Evolutionary conservation across 2,113 vertebrate genomes (phyloP).

Genomic region (Channa maculata): DNA sequence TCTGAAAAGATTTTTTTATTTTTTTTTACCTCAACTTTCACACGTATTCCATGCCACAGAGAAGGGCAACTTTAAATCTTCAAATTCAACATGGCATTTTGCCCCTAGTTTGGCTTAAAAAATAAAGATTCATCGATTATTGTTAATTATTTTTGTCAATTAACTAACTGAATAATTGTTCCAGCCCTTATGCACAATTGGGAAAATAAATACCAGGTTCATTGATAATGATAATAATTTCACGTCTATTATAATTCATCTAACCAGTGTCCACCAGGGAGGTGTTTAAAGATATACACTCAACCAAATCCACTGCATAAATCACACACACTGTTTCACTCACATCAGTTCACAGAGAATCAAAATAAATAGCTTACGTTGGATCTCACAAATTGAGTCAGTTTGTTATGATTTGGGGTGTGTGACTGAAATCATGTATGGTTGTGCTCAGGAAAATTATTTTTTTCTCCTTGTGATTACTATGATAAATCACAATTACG

Average conservation of each 20-base stretch:
- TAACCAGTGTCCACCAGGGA: not conserved
- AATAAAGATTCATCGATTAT: no score
- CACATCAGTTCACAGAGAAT: slow-evolving; percentile 11
- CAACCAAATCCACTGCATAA: not conserved
- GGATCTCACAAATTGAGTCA: slow-evolving; percentile 18
- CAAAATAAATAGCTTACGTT: slow-evolving; percentile 47
- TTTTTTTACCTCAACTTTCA: no score
- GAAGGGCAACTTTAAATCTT: no score
- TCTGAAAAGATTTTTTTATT: no score
- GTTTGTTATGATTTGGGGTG: slow-evolving; percentile 40
- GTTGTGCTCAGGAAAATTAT: not conserved
- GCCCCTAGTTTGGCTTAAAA: not conserved
- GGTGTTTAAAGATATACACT: not conserved
- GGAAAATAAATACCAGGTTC: not conserved
- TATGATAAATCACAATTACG: slow-evolving; percentile 36
- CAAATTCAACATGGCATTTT: no score
- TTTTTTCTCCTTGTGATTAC: slow-evolving; percentile 10
- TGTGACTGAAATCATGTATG: slow-evolving; percentile 29
- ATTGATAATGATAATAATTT: not conserved
- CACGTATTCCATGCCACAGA: no score
- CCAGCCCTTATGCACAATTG: not conserved
- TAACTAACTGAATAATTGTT: no score
- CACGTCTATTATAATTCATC: not conserved
- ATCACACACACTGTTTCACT: not conserved
- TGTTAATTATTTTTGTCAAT: no score